phyloP scores from a whole-genome alignment of 2,797 vertebrate species.

The Xenentodon cancila region DNA sequence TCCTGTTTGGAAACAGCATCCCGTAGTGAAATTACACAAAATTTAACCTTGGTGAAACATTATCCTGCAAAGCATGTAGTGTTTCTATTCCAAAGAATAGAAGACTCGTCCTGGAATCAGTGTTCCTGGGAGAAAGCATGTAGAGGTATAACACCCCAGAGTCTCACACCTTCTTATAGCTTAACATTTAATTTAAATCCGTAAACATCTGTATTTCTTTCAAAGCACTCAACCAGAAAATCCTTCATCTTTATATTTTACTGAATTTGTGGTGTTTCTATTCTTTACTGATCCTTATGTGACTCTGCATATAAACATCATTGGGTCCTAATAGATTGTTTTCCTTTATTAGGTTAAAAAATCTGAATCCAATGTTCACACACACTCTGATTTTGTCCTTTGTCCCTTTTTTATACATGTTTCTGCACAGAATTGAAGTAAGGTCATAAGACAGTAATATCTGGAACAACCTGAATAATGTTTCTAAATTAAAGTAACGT shows the following conservation, averaged over 20 bases:
- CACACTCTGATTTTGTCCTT: neutral
- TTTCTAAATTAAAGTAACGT: constrained; percentile 60
- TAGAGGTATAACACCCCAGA: neutral
- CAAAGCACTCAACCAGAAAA: constrained; percentile 5
- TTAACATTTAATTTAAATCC: constrained; percentile 8
- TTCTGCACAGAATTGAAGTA: constrained; percentile 16
- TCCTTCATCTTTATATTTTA: constrained; percentile 44
- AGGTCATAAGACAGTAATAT: constrained; percentile 41
- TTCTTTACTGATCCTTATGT: constrained; percentile 30
- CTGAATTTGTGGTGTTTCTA: constrained; percentile 3
- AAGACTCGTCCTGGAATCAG: neutral
- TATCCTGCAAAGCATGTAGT: too few relatives aligned
- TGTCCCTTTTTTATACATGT: constrained; percentile 4
- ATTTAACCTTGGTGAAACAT: too few relatives aligned
- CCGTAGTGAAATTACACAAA: neutral
- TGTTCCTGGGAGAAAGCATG: neutral
- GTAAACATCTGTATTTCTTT: constrained; percentile 13
- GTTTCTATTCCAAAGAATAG: constrained; percentile 5
- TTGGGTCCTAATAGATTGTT: constrained; percentile 23
- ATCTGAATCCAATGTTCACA: constrained; percentile 23
- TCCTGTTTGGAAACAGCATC: neutral
- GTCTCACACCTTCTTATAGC: neutral
- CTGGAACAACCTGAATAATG: constrained; percentile 45
- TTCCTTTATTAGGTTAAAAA: constrained; percentile 25
- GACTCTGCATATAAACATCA: constrained; percentile 50